Percentiles rank a stretch among this genome's conserved stretches.
These are phyloP conservation scores for Anabacerthia variegaticeps DNA, from an alignment of 2,797 vertebrate species.

Conservation along the genomic window DNA sequence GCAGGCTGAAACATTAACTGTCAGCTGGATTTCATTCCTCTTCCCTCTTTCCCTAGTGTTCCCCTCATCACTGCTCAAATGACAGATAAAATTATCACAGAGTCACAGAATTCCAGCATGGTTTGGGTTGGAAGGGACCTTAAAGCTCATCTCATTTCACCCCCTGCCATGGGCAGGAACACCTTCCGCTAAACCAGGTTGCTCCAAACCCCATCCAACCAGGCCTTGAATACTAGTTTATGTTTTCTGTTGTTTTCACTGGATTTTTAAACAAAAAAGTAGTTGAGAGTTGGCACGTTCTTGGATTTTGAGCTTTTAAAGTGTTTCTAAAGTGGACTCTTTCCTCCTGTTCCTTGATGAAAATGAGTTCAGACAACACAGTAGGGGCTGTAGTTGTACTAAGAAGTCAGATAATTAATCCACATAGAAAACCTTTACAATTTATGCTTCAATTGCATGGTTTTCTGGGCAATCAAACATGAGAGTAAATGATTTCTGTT, in stretches of 20 bases:
- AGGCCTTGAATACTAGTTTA: not conserved
- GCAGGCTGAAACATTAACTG: not conserved
- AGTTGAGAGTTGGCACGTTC: fast-evolving
- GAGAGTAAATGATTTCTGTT: not conserved
- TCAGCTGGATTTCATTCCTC: not conserved
- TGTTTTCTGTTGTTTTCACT: not conserved
- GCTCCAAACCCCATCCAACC: not conserved
- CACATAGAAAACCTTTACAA: not conserved
- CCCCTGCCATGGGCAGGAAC: not conserved
- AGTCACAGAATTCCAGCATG: not conserved
- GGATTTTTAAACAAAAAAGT: not conserved
- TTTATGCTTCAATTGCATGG: not conserved
- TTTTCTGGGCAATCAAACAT: not conserved
- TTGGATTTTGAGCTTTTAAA: not conserved
- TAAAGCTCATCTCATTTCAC: fast-evolving
- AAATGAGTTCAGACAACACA: not conserved
- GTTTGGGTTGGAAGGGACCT: not conserved
- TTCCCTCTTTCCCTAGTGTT: not conserved
- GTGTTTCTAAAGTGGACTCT: not conserved
- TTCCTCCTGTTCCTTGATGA: not conserved
- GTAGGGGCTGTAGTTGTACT: not conserved
- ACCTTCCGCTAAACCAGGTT: not conserved
- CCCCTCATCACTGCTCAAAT: not conserved
- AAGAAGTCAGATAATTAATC: not conserved
- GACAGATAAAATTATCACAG: not conserved